A percentile compares a stretch with the other conserved stretches of the same genome.
These are phyloP conservation scores for Apteryx owenii DNA, from an alignment of 2,113 vertebrate genomes.

Conservation along the genomic window DNA sequence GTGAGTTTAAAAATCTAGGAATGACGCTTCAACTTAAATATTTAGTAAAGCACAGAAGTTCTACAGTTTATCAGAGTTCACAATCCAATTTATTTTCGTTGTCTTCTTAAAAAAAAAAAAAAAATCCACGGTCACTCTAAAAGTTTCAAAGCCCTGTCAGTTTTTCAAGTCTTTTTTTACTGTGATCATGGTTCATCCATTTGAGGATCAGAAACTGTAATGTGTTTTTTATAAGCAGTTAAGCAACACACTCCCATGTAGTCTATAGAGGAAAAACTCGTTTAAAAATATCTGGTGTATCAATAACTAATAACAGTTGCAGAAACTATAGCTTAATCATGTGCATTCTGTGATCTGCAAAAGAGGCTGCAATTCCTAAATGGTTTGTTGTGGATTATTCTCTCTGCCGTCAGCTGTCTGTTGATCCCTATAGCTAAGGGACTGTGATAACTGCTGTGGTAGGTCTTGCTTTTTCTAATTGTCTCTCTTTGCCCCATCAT, in stretches of 20 bases:
- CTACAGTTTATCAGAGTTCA: neutral
- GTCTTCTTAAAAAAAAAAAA: neutral
- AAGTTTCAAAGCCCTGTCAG: neutral
- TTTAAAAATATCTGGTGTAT: neutral
- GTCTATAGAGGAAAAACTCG: neutral
- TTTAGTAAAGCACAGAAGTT: neutral
- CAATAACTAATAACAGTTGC: neutral
- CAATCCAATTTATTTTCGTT: neutral
- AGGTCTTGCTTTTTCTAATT: neutral
- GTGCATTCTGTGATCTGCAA: neutral
- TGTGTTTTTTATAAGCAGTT: neutral
- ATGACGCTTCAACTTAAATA: neutral
- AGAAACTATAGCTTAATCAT: neutral
- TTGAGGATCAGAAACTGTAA: neutral
- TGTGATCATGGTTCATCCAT: neutral
- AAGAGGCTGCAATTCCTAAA: neutral
- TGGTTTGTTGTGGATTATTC: neutral
- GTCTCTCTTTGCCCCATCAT: neutral
- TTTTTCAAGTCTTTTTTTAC: neutral
- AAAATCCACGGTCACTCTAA: neutral
- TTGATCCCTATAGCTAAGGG: neutral
- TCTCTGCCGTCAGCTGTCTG: neutral
- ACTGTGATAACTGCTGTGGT: neutral
- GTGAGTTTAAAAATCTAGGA: neutral
- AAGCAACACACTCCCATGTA: neutral